A percentile compares a stretch with the other conserved stretches of the same genome.
Conservation (phyloP, 2,888 invertebrate genomes). For the Odontothrips loti region DNA sequence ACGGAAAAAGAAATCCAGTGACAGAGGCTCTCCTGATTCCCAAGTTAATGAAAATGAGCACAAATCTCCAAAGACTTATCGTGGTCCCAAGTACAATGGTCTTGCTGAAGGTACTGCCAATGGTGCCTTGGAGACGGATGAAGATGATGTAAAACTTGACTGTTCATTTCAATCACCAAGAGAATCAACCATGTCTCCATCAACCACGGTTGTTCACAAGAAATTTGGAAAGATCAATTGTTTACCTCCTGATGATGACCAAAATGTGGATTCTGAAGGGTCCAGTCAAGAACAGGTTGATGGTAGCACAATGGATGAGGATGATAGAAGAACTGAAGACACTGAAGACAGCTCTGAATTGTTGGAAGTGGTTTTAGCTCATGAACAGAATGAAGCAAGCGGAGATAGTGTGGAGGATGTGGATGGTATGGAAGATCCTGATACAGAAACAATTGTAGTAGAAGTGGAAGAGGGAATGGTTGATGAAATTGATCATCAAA, state of each 20-base stretch:
- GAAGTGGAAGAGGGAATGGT: conserved; percentile 12
- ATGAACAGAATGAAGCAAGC: neutral
- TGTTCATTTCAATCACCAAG: neutral
- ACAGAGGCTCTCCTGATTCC: neutral
- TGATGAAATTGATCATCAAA: conserved; percentile 12
- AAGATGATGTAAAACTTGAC: neutral
- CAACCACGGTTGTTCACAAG: conserved; percentile 8
- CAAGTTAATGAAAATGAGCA: neutral
- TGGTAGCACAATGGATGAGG: neutral
- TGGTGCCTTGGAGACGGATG: neutral
- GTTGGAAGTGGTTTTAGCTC: neutral
- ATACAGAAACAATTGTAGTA: neutral
- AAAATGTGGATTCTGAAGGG: neutral
- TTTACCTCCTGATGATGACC: neutral
- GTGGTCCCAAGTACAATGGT: neutral
- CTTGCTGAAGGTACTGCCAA: neutral
- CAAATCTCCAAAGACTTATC: neutral
- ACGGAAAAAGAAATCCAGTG: neutral
- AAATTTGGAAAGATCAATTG: conserved; percentile 7
- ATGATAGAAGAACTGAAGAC: neutral
- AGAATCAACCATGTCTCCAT: conserved; percentile 6
- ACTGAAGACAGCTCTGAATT: neutral
- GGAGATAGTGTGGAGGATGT: neutral
- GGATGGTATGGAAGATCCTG: neutral
- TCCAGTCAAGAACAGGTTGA: neutral